phyloP scores from a whole-genome alignment of 2,113 vertebrate species.

The Jacana jacana region DNA sequence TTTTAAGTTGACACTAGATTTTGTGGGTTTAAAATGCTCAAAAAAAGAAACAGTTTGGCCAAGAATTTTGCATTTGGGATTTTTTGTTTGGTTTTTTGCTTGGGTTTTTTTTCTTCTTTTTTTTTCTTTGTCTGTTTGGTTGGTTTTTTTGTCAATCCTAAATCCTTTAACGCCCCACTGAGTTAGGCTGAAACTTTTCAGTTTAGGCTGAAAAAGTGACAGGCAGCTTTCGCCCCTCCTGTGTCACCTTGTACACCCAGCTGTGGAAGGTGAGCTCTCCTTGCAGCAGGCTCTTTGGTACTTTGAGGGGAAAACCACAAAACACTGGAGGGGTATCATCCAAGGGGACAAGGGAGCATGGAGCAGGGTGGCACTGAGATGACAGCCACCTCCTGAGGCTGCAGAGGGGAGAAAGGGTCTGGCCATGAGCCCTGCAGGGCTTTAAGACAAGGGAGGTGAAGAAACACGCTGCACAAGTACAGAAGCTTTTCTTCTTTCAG shows the following conservation, averaged over 20 bases:
- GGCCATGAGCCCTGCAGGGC: background rate
- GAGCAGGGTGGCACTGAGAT: background rate
- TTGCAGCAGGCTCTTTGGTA: background rate
- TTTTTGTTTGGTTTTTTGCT: too few relatives aligned
- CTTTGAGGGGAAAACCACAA: background rate
- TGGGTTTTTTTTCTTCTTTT: too few relatives aligned
- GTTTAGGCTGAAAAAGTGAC: background rate
- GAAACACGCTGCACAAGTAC: background rate
- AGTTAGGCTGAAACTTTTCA: too few relatives aligned
- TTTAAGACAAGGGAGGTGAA: background rate
- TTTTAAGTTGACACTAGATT: background rate
- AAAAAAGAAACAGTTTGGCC: background rate
- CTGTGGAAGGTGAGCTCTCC: background rate
- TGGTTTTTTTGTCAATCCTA: background rate
- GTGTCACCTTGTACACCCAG: background rate
- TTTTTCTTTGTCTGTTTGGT: too few relatives aligned
- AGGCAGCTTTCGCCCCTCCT: background rate
- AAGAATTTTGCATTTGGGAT: background rate
- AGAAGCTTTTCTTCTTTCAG: background rate
- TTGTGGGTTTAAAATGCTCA: background rate
- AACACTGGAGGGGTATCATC: fast-evolving
- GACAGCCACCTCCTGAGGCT: background rate
- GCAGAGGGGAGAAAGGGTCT: background rate
- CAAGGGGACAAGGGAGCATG: fast-evolving
- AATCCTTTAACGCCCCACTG: background rate